Conservation (phyloP, 2,888 invertebrate genomes). For the Schizotus pectinicornis region DNA sequence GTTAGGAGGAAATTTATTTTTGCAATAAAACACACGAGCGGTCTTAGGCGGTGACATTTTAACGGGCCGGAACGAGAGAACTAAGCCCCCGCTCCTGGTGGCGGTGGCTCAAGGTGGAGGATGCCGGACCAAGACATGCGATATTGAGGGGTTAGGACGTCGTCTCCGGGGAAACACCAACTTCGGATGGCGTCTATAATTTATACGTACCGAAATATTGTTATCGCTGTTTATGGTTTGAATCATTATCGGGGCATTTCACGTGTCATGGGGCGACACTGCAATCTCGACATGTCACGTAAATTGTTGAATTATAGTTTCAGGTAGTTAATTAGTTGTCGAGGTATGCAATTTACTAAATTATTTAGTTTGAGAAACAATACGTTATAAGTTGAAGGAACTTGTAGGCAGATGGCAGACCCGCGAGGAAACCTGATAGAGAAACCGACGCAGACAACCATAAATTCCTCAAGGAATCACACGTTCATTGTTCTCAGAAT, state of each 20-base stretch:
- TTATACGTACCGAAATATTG: neutral
- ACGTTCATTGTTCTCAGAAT: no score
- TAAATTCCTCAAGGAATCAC: no score
- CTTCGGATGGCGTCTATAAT: conserved; percentile 19
- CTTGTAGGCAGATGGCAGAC: no score
- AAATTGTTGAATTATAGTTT: no score
- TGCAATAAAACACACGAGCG: conserved; percentile 48
- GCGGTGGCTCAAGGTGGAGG: conserved; percentile 16
- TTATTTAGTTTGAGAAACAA: no score
- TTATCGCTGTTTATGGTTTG: conserved; percentile 6
- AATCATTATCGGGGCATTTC: conserved; percentile 3
- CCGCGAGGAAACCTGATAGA: no score
- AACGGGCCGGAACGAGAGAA: conserved; percentile 43
- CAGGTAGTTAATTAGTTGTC: no score
- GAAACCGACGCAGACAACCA: no score
- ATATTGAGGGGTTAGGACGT: neutral
- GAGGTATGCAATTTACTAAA: no score
- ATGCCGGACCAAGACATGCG: conserved; percentile 15
- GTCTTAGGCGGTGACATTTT: conserved; percentile 49
- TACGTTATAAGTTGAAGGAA: no score
- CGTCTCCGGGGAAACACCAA: conserved; percentile 13
- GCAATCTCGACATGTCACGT: no score
- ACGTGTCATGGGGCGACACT: no score
- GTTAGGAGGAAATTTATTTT: conserved; percentile 48
- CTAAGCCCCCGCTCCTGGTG: conserved; percentile 21